Conservation (phyloP, 64 coral and sea anemone species). For the Hydrozoanthus tunicans region DNA sequence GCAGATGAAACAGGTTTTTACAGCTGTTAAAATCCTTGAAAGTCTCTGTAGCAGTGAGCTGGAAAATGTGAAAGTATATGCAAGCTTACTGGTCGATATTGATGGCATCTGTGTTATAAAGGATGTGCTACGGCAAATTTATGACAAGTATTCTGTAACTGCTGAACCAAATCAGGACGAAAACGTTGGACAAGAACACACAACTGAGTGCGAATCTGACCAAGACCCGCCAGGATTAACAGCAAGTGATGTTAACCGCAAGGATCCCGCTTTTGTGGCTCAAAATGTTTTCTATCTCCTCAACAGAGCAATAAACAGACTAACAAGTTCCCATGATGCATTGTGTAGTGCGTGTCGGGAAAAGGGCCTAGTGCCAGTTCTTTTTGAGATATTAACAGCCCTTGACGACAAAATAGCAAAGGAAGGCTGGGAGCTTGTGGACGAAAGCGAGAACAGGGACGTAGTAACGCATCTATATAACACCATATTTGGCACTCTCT, state of each 20-base stretch:
- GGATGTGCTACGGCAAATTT: neutral
- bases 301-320: neutral
- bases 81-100: conserved; percentile 44
- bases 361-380: conserved; percentile 13
- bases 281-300: neutral
- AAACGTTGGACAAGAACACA: neutral
- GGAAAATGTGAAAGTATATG: conserved; percentile 26
- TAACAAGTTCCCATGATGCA: conserved; percentile 32
- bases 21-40: neutral
- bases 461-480: neutral
- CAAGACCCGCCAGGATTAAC: neutral
- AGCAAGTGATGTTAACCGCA: neutral
- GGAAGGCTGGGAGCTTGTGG: conserved; percentile 1
- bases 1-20: neutral
- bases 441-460: neutral
- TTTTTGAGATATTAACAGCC: conserved; percentile 9
- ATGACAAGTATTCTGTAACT: neutral
- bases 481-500: conserved; percentile 6
- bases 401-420: conserved; percentile 18
- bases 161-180: neutral
- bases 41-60: conserved; percentile 16
- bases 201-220: neutral
- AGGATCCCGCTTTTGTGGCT: neutral
- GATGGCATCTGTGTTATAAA: conserved; percentile 21
- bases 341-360: conserved; percentile 23